Evolutionary conservation across 2,888 invertebrate species (phyloP).

Genomic region (Tetramorium bicarinatum): DNA sequence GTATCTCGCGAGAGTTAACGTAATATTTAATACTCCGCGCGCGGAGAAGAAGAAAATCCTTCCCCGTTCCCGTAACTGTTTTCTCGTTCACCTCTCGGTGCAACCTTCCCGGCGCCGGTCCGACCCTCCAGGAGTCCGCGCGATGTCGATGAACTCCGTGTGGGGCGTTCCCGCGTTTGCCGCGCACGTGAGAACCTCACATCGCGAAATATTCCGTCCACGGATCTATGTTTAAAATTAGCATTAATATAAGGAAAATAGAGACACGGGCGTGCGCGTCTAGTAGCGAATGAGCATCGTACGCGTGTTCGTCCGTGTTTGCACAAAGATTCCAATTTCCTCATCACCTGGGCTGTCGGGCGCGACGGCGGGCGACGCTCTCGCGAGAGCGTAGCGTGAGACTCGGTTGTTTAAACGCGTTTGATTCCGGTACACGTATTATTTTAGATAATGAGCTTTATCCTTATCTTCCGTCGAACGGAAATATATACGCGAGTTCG

Average conservation of each 20-base stretch:
- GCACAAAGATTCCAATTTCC: constrained; percentile 60
- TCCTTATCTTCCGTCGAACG: constrained; percentile 1
- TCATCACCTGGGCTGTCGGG: constrained; percentile 53
- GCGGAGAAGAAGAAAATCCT: not conserved
- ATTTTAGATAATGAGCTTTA: constrained; percentile 16
- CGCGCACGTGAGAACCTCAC: not conserved
- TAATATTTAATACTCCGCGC: constrained; percentile 40
- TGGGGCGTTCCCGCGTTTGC: constrained; percentile 34
- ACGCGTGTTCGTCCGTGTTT: constrained; percentile 28
- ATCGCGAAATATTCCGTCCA: constrained; percentile 41
- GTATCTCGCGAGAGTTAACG: constrained; percentile 33
- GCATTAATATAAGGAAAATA: constrained; percentile 81
- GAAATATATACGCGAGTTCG: not conserved
- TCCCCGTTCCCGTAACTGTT: not conserved
- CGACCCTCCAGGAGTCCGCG: constrained; percentile 20
- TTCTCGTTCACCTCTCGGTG: constrained; percentile 7
- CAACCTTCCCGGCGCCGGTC: not conserved
- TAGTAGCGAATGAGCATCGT: constrained; percentile 43
- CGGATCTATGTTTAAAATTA: constrained; percentile 82
- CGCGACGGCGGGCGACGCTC: not conserved
- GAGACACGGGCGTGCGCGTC: constrained; percentile 49
- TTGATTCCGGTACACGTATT: constrained; percentile 10
- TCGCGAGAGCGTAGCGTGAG: not conserved
- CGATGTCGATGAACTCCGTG: constrained; percentile 53
- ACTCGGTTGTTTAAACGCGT: constrained; percentile 21